Conservation (phyloP, 2,888 invertebrate species). For the Epistrophe eligans region DNA sequence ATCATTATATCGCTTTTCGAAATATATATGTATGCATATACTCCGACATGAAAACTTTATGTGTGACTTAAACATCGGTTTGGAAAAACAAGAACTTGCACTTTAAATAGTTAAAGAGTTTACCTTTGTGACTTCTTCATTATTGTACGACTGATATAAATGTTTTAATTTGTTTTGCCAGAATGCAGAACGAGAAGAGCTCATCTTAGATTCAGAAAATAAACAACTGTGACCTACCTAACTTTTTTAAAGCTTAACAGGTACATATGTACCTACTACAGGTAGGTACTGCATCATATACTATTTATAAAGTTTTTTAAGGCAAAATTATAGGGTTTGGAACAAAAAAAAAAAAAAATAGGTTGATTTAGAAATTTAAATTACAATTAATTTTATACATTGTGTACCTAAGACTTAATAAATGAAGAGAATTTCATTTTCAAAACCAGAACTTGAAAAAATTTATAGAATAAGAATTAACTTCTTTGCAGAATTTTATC, state of each 20-base stretch:
- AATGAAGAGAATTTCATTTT: no score
- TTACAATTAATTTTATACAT: no score
- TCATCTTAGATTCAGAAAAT: neutral
- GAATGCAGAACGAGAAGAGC: neutral
- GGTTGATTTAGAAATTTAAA: neutral
- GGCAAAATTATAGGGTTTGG: neutral
- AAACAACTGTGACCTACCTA: slow-evolving; percentile 18
- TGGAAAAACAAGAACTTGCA: slow-evolving; percentile 6
- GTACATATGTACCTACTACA: no score
- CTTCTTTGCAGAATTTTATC: no score
- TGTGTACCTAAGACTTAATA: no score
- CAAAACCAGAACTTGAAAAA: no score
- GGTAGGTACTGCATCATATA: neutral
- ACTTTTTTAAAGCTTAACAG: neutral
- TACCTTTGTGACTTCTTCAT: slow-evolving; percentile 13
- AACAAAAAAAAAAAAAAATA: neutral
- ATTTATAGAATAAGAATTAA: no score
- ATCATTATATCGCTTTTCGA: neutral
- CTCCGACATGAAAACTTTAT: slow-evolving; percentile 22
- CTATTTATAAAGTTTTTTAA: neutral
- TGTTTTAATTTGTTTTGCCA: slow-evolving; percentile 6
- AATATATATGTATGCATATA: neutral
- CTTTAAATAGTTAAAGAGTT: slow-evolving; percentile 18
- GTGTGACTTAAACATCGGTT: slow-evolving; percentile 8
- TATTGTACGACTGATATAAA: slow-evolving; percentile 5